Conservation (phyloP, 30 jellyfish, hydroid and myxozoan genomes). For the Morbakka virulenta region DNA sequence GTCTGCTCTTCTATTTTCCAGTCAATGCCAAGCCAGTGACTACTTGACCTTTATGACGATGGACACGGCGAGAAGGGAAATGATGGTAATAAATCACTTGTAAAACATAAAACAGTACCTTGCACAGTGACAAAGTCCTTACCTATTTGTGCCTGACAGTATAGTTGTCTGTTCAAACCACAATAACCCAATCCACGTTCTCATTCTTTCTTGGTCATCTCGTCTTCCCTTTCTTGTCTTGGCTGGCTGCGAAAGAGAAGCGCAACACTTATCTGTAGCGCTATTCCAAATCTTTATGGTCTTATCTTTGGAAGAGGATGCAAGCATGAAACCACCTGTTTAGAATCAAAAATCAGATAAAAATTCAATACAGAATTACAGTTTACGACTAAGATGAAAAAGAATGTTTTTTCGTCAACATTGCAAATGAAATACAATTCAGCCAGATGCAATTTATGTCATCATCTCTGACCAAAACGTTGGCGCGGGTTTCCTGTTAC, state of each 20-base stretch:
- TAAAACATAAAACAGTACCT: neutral
- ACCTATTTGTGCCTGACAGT: constrained; percentile 72
- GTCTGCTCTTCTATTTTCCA: too few species aligned
- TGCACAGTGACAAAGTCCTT: neutral
- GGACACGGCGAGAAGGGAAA: neutral
- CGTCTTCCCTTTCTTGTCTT: constrained; percentile 57
- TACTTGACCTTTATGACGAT: neutral
- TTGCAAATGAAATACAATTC: too few species aligned
- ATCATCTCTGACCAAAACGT: too few species aligned
- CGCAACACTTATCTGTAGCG: constrained; percentile 31
- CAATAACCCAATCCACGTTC: constrained; percentile 51
- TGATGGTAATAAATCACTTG: neutral
- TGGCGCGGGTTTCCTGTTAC: too few species aligned
- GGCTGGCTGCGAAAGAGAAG: constrained; percentile 44
- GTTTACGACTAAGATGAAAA: too few species aligned
- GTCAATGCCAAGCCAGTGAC: too few species aligned
- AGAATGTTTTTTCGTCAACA: too few species aligned
- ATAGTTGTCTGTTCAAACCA: constrained; percentile 60
- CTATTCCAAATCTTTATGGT: constrained; percentile 66
- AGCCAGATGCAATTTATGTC: too few species aligned
- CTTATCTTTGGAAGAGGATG: constrained; percentile 86
- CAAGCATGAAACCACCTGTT: constrained; percentile 43
- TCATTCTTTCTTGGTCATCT: constrained; percentile 52
- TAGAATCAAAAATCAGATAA: neutral
- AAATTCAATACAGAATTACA: neutral